Percentiles rank a stretch among this genome's conserved stretches.
phyloP scores from a whole-genome alignment of 2,797 vertebrate genomes.

The Alfaro cultratus region DNA sequence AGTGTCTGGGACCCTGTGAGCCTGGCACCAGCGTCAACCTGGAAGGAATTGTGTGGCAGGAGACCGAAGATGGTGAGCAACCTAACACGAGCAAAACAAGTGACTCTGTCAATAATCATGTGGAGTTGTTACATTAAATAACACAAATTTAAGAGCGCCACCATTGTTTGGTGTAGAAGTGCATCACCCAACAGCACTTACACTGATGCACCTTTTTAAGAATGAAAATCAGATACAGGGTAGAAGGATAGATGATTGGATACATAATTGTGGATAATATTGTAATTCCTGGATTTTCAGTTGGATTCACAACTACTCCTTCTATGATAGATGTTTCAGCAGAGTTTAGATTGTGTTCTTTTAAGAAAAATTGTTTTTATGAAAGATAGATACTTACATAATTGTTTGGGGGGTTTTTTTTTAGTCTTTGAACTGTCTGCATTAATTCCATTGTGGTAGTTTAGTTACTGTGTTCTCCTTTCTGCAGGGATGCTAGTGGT shows the following conservation, averaged over 20 bases:
- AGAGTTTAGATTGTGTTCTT: background rate
- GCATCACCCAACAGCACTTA: background rate
- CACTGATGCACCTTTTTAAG: background rate
- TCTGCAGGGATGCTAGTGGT: conserved; percentile 96
- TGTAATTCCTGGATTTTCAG: background rate
- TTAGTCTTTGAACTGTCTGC: background rate
- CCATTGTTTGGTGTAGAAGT: background rate
- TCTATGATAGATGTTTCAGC: background rate
- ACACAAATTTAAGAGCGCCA: background rate
- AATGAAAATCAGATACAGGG: background rate
- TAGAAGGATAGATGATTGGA: background rate
- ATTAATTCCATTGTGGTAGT: background rate
- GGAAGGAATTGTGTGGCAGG: conserved; percentile 98
- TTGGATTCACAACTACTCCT: background rate
- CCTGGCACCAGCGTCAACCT: conserved; percentile 97
- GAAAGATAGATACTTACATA: background rate
- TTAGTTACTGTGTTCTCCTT: conserved; percentile 4
- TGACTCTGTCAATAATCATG: background rate
- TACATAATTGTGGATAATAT: background rate
- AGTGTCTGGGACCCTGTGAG: conserved; percentile 96
- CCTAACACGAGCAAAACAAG: background rate
- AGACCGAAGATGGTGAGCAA: conserved; percentile 92
- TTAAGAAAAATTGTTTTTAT: background rate
- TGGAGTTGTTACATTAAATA: background rate
- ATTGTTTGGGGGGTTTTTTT: background rate